Evolutionary conservation across 2,888 invertebrate genomes (phyloP), one percentile per base, ranked within the genome.

Genomic region (Meteorus cinctellus): DNA sequence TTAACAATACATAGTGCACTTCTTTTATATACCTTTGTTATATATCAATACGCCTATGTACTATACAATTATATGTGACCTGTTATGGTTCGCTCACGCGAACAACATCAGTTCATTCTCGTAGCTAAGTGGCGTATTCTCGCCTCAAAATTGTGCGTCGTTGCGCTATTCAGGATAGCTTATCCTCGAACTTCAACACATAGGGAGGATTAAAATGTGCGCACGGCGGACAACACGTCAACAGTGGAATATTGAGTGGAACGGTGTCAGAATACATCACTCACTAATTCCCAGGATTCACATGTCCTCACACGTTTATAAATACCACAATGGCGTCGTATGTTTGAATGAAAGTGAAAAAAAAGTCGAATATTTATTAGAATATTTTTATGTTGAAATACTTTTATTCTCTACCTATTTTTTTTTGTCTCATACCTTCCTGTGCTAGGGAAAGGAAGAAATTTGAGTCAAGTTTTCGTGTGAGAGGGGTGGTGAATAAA

Each of bases 101-200:
- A 48, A 51, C 24, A 55, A 55, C 55, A 19, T 55, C n/a, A 48
- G 66, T 65, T 67, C 71, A 76, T 77, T 77, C 69, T 29, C 65
- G 34, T 62, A 51, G 67, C 76, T 78, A 84, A 87, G 83, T 84
- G 83, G 81, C 74, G 78, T 82, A 82, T 86, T 86, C 83, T 82
- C 82, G 78, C 82, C 82, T 80, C 78, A 83, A 83, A 86, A 85
- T 84, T 85, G 85, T 74, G 81, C 81, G 80, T 77, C 79, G 81
- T 83, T 82, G 81, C 81, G 79, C 85, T 78, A 88, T 87, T 88
- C 84, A 87, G 63, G 75, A 76, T 81, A 85, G 88, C 87, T 88
- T 88, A 88, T 87, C 86, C 87, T 83, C 77, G 65, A 63, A 69
- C 75, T 27, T 12, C 16, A 6, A 31, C 65, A 72, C 65, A 65